Evolutionary conservation across 2,797 vertebrate species (phyloP), one percentile per base, ranked within the genome.

Genomic region (Onychomys arenicola): DNA sequence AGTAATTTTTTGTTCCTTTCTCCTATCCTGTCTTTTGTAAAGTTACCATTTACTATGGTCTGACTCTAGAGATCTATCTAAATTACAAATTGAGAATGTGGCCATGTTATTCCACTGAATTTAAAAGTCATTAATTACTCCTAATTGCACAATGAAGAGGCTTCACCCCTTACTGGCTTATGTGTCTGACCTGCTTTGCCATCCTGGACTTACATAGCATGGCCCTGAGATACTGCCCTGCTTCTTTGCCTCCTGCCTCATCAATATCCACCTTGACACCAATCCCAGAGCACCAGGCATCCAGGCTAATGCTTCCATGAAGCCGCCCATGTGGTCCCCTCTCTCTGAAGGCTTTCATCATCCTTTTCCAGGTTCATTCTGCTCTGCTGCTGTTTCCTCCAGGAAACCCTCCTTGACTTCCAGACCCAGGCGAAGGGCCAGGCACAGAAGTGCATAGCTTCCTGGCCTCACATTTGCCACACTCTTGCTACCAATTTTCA

Each of bases 101-200:
- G 91, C 23, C 29, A 80, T 40, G 73, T 63, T 90, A 90, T 89
- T 52, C 8, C 67, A 80, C 57, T 82, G 43, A 82, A 83, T 86
- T 97, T 93, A 89, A 97, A 97, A 92, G 73, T 83, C 75, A 93
- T 76, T 84, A 93, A 12, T 96, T 93, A 95, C 61, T 95, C 52
- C 32, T 73, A 93, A 84, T 57, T 93, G 57, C 71, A 77, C 65
- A 65, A 32, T 73, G 76, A 93, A 52, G 77, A 80, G 82, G 83
- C 32, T 95, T 67, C 71, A 43, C 10, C 34, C 29, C 34, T 69
- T 29, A 37, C 14, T 27, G 80, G 65, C 46, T 76, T 71, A 17
- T 57, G 1, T 93, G 34, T 88, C 57, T 77, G 80, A 91, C 34
- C 27, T 52, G 17, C n/a, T 85, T 93, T 76, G 23, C 17, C 84